A percentile compares a stretch with the other conserved stretches of the same genome.
Conservation (phyloP, 2,888 invertebrate genomes). For the Stictocephala bisonia region DNA sequence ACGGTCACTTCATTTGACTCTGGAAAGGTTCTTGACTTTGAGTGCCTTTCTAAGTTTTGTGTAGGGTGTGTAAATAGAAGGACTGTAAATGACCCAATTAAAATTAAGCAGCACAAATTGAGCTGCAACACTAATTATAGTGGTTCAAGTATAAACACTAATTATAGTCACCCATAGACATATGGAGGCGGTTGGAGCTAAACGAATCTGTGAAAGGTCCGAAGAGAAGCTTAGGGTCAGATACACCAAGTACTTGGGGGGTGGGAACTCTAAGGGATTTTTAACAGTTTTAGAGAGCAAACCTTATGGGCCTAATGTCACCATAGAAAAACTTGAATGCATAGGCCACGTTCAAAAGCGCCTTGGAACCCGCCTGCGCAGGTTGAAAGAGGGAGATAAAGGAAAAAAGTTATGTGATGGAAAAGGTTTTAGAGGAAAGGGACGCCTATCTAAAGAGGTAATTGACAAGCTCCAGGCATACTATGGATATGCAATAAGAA, state of each 20-base stretch:
- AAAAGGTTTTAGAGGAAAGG: not conserved
- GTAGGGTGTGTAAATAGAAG: conserved; percentile 10
- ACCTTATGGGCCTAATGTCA: not conserved
- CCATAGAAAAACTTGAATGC: conserved; percentile 33
- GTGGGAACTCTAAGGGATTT: conserved; percentile 1
- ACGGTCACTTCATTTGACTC: conserved; percentile 22
- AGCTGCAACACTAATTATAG: not conserved
- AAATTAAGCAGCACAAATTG: no score
- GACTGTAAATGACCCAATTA: no score
- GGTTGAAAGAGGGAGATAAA: not conserved
- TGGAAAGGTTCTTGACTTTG: conserved; percentile 10
- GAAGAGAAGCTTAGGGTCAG: not conserved
- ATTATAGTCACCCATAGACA: no score
- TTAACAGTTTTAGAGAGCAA: not conserved
- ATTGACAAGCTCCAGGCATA: conserved; percentile 7
- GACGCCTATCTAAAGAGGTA: not conserved
- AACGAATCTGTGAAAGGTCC: not conserved
- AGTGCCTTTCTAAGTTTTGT: conserved; percentile 13
- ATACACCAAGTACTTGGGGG: conserved; percentile 3
- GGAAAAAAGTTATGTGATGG: conserved; percentile 9
- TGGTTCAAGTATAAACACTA: not conserved
- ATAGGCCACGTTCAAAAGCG: conserved; percentile 42
- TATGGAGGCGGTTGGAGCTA: not conserved
- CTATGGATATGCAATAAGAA: conserved; percentile 17
- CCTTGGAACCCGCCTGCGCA: not conserved